Conservation (phyloP, 2,797 vertebrate species). For the Chiroxiphia lanceolata region DNA sequence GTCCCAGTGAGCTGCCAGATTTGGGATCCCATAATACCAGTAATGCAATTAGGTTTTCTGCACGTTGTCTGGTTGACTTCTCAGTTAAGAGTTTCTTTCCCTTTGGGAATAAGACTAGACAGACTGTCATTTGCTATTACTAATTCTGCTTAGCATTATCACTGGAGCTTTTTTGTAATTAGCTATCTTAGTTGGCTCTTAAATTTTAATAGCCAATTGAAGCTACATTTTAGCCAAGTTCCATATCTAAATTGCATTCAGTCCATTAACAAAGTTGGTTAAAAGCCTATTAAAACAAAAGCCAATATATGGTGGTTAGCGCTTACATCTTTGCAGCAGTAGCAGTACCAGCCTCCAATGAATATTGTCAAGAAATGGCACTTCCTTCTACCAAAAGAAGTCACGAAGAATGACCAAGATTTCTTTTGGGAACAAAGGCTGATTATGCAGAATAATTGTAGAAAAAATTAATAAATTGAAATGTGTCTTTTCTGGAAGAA, state of each 20-base stretch:
- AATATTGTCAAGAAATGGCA: constrained; percentile 30
- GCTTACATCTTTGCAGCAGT: constrained; percentile 45
- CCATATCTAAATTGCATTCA: constrained; percentile 84
- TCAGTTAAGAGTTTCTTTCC: constrained; percentile 78
- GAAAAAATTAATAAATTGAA: neutral
- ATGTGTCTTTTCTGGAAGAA: constrained; percentile 1
- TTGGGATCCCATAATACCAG: constrained; percentile 71
- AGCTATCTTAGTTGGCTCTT: constrained; percentile 86
- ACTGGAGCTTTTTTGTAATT: constrained; percentile 81
- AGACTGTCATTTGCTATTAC: constrained; percentile 84
- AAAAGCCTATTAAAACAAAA: constrained; percentile 83
- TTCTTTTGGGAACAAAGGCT: neutral
- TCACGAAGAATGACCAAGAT: neutral
- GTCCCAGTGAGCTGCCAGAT: constrained; percentile 72
- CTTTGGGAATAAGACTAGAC: constrained; percentile 82
- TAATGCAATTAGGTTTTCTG: constrained; percentile 75
- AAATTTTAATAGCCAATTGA: constrained; percentile 88
- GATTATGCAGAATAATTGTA: neutral
- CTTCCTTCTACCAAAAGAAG: constrained; percentile 38
- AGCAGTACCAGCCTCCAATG: constrained; percentile 34
- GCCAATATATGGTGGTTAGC: constrained; percentile 73
- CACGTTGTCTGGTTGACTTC: constrained; percentile 78
- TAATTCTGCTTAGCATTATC: constrained; percentile 82
- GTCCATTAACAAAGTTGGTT: constrained; percentile 86
- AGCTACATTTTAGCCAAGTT: constrained; percentile 84